phyloP scores from a whole-genome alignment of 2,113 vertebrate genomes.

The Malurus alboscapulatus region DNA sequence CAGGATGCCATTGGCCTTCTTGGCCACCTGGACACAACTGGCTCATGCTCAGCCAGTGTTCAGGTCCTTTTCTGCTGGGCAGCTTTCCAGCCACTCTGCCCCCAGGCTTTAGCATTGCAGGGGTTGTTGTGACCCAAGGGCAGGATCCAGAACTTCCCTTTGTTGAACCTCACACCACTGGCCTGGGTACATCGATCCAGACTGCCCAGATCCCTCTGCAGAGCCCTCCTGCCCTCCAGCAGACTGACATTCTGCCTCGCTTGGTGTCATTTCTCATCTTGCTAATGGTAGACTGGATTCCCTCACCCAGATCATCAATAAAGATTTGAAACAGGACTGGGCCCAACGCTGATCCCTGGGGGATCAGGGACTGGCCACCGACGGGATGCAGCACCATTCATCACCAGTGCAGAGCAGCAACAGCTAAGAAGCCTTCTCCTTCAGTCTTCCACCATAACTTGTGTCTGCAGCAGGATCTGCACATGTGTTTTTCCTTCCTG shows the following conservation, averaged over 20 bases:
- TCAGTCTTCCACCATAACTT: background rate
- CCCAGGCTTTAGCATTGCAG: background rate
- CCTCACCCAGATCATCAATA: background rate
- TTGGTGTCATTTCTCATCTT: background rate
- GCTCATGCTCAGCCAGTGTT: background rate
- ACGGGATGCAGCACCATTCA: background rate
- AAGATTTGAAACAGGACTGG: background rate
- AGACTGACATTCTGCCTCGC: background rate
- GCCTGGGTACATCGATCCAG: rapidly evolving
- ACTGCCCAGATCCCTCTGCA: background rate
- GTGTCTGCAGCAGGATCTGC: background rate
- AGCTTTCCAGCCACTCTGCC: background rate
- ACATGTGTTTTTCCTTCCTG: background rate
- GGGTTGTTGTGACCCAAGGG: background rate
- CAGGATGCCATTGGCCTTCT: background rate
- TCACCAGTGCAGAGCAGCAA: background rate
- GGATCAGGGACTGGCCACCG: background rate
- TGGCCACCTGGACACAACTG: background rate
- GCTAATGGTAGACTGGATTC: background rate
- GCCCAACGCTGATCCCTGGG: background rate
- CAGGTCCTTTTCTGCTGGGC: background rate
- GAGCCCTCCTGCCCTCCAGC: background rate
- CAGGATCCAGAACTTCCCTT: background rate
- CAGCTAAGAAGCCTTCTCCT: background rate
- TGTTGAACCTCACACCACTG: rapidly evolving